Evolutionary conservation across 2,888 invertebrate genomes (phyloP).

Genomic region (Azorinus chamasolen): DNA sequence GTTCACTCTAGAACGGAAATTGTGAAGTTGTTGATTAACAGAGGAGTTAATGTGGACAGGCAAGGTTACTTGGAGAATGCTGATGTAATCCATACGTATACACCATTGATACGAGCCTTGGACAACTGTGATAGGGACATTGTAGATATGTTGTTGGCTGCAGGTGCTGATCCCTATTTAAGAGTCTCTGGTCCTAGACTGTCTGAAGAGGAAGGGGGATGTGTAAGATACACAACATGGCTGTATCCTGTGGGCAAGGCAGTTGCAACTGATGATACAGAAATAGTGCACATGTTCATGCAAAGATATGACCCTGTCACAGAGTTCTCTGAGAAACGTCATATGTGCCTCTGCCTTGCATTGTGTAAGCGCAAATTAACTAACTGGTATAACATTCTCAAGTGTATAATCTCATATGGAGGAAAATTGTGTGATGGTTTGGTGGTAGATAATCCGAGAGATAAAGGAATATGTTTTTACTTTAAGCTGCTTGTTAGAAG

Average conservation of each 20-base stretch:
- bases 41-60: conserved; percentile 31
- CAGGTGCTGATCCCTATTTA: conserved; percentile 33
- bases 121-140: conserved; percentile 21
- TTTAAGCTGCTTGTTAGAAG: conserved; percentile 7
- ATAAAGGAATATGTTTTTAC: conserved; percentile 12
- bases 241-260: conserved; percentile 23
- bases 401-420: no score
- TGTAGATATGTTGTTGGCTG: conserved; percentile 21
- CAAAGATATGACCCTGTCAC: conserved; percentile 12
- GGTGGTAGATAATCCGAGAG: no score
- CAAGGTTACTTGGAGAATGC: conserved; percentile 25
- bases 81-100: conserved; percentile 11
- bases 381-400: no score
- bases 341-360: conserved; percentile 42
- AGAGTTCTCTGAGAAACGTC: conserved; percentile 14
- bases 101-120: conserved; percentile 36
- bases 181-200: conserved; percentile 29
- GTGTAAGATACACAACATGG: conserved; percentile 9
- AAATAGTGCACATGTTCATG: conserved; percentile 16
- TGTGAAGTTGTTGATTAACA: conserved; percentile 25
- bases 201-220: conserved; percentile 50
- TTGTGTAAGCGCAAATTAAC: no score
- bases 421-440: no score
- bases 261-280: conserved; percentile 9
- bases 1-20: conserved; percentile 18